phyloP scores from a whole-genome alignment of 2,888 invertebrate genomes.

The Latrodectus hesperus region DNA sequence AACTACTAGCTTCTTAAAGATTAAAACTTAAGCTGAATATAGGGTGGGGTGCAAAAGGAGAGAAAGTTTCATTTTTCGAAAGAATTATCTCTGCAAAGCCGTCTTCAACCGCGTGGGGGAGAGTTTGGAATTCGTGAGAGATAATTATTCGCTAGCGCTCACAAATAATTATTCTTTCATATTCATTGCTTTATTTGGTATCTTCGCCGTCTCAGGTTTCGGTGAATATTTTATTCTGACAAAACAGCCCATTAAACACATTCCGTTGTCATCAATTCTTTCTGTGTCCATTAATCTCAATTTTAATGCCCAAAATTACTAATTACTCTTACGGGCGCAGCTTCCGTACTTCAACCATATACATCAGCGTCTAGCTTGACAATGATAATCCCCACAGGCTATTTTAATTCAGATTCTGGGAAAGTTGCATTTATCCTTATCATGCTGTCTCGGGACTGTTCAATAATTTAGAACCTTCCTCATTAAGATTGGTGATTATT shows the following conservation, averaged over 20 bases:
- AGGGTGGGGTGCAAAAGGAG: background rate
- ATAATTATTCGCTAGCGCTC: constrained; percentile 39
- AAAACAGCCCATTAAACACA: constrained; percentile 67
- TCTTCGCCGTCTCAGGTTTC: constrained; percentile 67
- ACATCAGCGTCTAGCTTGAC: constrained; percentile 64
- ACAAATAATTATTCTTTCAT: constrained; percentile 66
- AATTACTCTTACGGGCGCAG: constrained; percentile 60
- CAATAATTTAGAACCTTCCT: constrained; percentile 1
- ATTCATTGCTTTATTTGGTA: constrained; percentile 68
- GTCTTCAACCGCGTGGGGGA: background rate
- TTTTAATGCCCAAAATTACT: constrained; percentile 66
- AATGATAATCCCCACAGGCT: constrained; percentile 66
- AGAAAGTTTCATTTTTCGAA: constrained; percentile 33
- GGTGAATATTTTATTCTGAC: constrained; percentile 67
- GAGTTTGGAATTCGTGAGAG: constrained; percentile 22
- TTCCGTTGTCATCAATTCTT: constrained; percentile 67
- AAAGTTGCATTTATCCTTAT: constrained; percentile 50
- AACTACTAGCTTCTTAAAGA: background rate
- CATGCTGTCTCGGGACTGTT: constrained; percentile 32
- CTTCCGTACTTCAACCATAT: constrained; percentile 46
- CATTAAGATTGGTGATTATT: background rate
- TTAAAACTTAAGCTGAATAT: background rate
- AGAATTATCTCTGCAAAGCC: constrained; percentile 18
- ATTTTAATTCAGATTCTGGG: constrained; percentile 66
- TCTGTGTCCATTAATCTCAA: constrained; percentile 60